Conservation (phyloP, 2,113 vertebrate genomes). For the Physeter macrocephalus region DNA sequence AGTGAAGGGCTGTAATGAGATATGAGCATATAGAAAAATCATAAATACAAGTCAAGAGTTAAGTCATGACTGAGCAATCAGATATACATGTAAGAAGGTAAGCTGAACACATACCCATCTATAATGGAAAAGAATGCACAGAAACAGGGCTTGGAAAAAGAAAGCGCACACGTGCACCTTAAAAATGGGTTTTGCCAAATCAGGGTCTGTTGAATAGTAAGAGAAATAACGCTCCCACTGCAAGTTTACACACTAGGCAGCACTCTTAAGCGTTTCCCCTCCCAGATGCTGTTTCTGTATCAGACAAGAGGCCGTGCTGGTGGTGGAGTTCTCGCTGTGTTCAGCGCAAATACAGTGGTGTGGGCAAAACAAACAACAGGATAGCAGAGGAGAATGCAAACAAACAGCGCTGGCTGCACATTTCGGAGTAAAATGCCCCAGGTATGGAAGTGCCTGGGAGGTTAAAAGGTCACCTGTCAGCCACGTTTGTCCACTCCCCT, state of each 20-base stretch:
- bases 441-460: conserved; percentile 66
- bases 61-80: neutral
- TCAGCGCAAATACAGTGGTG: conserved; percentile 43
- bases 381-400: conserved; percentile 57
- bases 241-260: neutral
- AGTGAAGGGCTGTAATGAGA: neutral
- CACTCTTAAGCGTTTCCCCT: neutral
- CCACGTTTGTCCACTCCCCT: conserved; percentile 43
- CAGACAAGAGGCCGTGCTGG: neutral
- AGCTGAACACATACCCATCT: neutral
- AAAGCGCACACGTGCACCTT: neutral
- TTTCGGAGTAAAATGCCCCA: conserved; percentile 56
- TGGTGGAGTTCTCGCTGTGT: neutral
- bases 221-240: neutral
- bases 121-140: neutral
- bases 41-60: neutral
- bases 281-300: conserved; percentile 16
- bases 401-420: conserved; percentile 25
- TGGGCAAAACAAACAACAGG: conserved; percentile 73
- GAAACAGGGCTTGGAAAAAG: neutral
- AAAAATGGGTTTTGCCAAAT: neutral
- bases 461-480: conserved; percentile 69
- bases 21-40: neutral
- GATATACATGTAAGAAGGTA: neutral
- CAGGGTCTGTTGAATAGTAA: neutral